Base-by-base conservation (phyloP, 2,797 vertebrate species). In the Loriculus beryllinus region DNA sequence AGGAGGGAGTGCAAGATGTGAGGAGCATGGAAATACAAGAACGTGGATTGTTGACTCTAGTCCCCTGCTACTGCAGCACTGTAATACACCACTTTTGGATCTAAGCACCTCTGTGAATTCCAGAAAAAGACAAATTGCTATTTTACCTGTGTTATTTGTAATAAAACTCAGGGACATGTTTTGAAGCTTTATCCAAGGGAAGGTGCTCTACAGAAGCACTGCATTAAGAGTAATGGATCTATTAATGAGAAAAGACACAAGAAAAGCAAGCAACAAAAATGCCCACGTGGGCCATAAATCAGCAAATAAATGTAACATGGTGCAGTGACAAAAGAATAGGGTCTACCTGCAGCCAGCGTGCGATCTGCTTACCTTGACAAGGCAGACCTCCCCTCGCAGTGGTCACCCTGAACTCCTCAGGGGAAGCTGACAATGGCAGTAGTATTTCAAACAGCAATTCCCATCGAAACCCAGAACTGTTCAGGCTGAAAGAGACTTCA, bases 381-480 rank as follows among this genome's bases (percentile, higher is more conserved):
- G 59, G 48, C 56, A 51, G 56, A 39, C 26, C 31, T 71, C 69
- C 56, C 43, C 72, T 22, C n/a, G 15, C 23, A 31, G 72, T 8
- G 2, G 29, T 4, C 37, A 49, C 37, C 48, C 12, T 3, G 40
- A 15, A 21, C 39, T 52, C 69, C 59, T n/a, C 60, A 42, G 63
- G 37, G 37, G 40, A 71, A 70, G 65, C 39, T 43, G 79, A 59
- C 57, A n/a, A n/a, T 6, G 39, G 54, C 84, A 82, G 43, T 7
- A 82, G 17, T 1, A 14, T 9, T 72, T 74, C 89, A 75, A 65
- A 62, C 5, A 54, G 47, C 51, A 80, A 3, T 57, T 22, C 6
- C 8, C 68, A 39, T 21, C 2, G 0, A 68, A 86, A 49, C 9
- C 48, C 39, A 17, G 42, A 51, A 31, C 3, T 0, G 0, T 4